Base-by-base conservation (phyloP, 30 jellyfish, hydroid and myxozoan species). In the Pseudorhiza aurosa region DNA sequence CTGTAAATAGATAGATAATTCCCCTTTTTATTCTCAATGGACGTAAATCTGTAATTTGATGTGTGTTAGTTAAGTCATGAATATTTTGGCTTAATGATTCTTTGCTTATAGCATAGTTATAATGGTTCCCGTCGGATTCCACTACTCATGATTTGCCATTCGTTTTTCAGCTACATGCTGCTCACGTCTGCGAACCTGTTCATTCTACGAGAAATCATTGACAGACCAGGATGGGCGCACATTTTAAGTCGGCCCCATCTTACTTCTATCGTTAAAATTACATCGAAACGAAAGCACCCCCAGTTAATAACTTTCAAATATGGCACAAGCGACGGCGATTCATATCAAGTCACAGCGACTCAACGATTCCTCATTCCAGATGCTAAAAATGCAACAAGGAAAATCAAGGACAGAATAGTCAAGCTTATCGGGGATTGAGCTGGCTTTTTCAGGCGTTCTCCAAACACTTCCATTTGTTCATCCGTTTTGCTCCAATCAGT, bases 221-320 rank as follows among this genome's bases (percentile, higher is more conserved):
- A 93, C 47, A 86, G 96, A 29, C 96, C 99, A 32, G 99, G 99
- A 2, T 93, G 99, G 99, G 99, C 99, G 46, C 87, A 80, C 64
- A 93, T 93, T 57, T 88, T 88, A 36, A 88, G 97, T 42, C 97
- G 99, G 43, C 99, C 99, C 24, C 97, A 93, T 60, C 78, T 93
- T 69, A 79, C 99, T 46, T 93, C 99, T 2, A 87, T 93, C 55
- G 97, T 93, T 30, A 93, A 93, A 71, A 93, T 93, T 32, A 93
- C 99, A 29, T 93, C 99, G 33, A 93, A 93, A 53, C 83, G 99
- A 42, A 93, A 93, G 53, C 99, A 93, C 74, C 99, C 99, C 3
- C 97, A 93, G 74, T 58, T 93, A 22, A 93, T 93, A 75, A 85
- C 99, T 8, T 93, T 93, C 62, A 80, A 75, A 69, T 93, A 93